phyloP scores from a whole-genome alignment of 2,113 vertebrate genomes.

The Leptobrachium leishanense region DNA sequence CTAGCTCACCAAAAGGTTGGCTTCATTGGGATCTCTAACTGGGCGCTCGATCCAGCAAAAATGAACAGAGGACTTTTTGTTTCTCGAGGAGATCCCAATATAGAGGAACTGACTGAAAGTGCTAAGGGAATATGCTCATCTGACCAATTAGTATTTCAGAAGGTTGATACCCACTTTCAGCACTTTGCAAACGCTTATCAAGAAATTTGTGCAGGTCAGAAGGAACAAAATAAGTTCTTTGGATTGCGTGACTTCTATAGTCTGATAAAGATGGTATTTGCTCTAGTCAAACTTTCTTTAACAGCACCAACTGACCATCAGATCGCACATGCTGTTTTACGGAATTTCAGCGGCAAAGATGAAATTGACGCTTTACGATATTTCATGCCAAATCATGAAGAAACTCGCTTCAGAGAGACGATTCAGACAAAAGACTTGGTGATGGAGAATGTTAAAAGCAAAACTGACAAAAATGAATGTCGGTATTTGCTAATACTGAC shows the following conservation, averaged over 20 bases:
- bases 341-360: slow-evolving; percentile 91
- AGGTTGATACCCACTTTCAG: slow-evolving; percentile 73
- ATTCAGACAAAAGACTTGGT: slow-evolving; percentile 79
- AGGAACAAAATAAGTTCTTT: slow-evolving; percentile 82
- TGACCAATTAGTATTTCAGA: slow-evolving; percentile 68
- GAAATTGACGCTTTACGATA: slow-evolving; percentile 71
- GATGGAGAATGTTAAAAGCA: slow-evolving; percentile 74
- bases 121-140: slow-evolving; percentile 89
- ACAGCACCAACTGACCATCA: slow-evolving; percentile 65
- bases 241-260: slow-evolving; percentile 96
- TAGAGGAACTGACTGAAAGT: slow-evolving; percentile 80
- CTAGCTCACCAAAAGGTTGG: slow-evolving; percentile 91
- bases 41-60: slow-evolving; percentile 96
- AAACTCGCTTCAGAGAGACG: slow-evolving; percentile 37
- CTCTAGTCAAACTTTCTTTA: slow-evolving; percentile 66
- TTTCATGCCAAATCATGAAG: slow-evolving; percentile 63
- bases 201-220: slow-evolving; percentile 66
- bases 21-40: slow-evolving; percentile 95
- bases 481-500: slow-evolving; percentile 90
- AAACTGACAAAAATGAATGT: slow-evolving; percentile 73
- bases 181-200: slow-evolving; percentile 85
- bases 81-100: slow-evolving; percentile 82
- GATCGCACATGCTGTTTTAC: slow-evolving; percentile 76
- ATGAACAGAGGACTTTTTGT: slow-evolving; percentile 98
- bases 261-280: slow-evolving; percentile 93